A percentile compares a stretch with the other conserved stretches of the same genome.
These are phyloP conservation scores for Philotrypesis tridentata DNA, from an alignment of 1,140 invertebrate genomes.

Conservation along the genomic window DNA sequence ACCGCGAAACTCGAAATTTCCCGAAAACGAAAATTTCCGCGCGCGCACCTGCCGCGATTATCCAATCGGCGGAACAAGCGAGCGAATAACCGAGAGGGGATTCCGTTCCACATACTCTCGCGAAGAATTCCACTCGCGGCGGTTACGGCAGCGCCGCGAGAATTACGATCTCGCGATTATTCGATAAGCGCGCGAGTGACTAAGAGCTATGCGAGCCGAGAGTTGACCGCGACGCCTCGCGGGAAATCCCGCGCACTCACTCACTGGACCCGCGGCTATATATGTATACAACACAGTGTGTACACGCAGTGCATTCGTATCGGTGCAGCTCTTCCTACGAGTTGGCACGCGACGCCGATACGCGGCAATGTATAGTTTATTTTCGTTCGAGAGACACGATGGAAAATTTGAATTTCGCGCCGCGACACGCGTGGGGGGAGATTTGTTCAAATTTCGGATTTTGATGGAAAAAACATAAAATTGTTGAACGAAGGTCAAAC, in stretches of 20 bases:
- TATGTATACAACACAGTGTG: not conserved
- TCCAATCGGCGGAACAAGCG: too few species aligned
- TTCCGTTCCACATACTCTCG: not conserved
- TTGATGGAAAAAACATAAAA: too few species aligned
- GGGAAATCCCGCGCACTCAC: slow-evolving; percentile 21
- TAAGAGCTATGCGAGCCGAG: not conserved
- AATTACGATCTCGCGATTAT: slow-evolving; percentile 43
- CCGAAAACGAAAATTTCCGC: too few species aligned
- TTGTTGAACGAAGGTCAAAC: too few species aligned
- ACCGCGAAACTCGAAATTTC: too few species aligned
- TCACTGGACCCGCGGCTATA: not conserved
- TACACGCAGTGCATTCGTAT: not conserved
- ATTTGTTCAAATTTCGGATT: too few species aligned
- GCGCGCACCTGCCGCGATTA: too few species aligned
- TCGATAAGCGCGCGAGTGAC: slow-evolving; percentile 17
- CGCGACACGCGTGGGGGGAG: too few species aligned
- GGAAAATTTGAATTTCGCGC: not conserved
- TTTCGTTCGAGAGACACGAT: not conserved
- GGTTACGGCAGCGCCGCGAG: slow-evolving; percentile 46
- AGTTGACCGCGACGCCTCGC: not conserved
- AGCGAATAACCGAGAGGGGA: not conserved
- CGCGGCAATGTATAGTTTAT: too few species aligned
- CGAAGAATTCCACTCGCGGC: not conserved
- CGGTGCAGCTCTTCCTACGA: not conserved
- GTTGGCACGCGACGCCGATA: not conserved